Evolutionary conservation across 2,888 invertebrate genomes (phyloP), one percentile per base, ranked within the genome.

Genomic region (Lepidochrysops patricia): DNA sequence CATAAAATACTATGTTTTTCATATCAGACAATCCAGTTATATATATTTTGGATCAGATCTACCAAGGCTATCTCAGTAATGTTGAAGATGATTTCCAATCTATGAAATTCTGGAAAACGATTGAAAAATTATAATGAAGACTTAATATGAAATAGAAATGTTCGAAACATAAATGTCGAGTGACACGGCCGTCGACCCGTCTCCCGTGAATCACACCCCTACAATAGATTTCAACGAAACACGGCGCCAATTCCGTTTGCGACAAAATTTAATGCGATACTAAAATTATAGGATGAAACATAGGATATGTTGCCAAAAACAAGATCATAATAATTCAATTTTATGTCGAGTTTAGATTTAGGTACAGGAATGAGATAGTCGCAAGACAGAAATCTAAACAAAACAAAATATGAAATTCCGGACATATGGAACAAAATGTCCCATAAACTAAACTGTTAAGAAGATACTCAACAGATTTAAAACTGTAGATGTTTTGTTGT

Each of bases 171-270:
- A 1, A 29, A 29, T 29, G 29, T 29, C 5, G 15, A 43, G 43
- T 43, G 43, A 23, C 37, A 43, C 19, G 9, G 37, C 37, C 9
- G 15, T 19, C 15, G 13, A 13, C n/a, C 15, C 7, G 15, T 1
- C 29, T 5, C 29, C 6, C 7, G 3, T 32, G 29, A 54, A 29
- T 54, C 54, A 54, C 19, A 4, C 19, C 19, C 19, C 29, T 54
- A 15, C 32, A 54, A 32, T 54, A 54, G 54, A 54, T 54, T 54
- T 54, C 54, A 54, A 54, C 54, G 54, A 54, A 54, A 32, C 19
- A 13, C 15, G 54, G 54, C 32, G 54, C 54, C 32, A 32, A 54
- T 52, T 54, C 3, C 19, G 54, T 26, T 26, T 49, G 19, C 23
- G 19, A 23, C 48, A 12, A 49, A 54, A 32, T 54, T 54, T 32